Evolutionary conservation across 1,140 invertebrate genomes (phyloP), one percentile per base, ranked within the genome.

Genomic region (Anthonomus grandis): DNA sequence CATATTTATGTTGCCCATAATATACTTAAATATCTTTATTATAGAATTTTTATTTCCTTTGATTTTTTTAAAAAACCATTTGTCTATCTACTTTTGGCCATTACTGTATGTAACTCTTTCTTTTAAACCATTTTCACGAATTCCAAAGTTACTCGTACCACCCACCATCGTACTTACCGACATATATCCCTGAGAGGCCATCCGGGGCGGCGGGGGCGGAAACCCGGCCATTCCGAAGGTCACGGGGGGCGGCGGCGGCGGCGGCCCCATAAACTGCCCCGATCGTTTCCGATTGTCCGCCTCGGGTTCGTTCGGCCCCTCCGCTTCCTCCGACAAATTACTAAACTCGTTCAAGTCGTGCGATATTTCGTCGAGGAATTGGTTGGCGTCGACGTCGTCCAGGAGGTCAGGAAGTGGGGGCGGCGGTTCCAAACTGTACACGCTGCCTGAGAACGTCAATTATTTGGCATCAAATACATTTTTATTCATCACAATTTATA

Each of bases 331-430:
- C 36, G 36, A 42, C 31, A 58, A 38, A 24, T 62, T 62, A 41
- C 36, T 37, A 13, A 55, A 62, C 23, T 59, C 59, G 22, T 56
- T 42, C 18, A 59, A 24, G 17, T 64, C 61, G 52, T 55, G 52
- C 4, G 36, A 39, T 36, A 60, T 54, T 18, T 60, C 54, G 23
- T 64, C 62, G 10, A 60, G 39, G 22, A 64, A 60, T 15, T 60
- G 48, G 31, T 64, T 64, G 23, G 57, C 57, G 17, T 60, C 58
- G 2, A 66, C 58, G 45, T 70, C 69, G 22, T 69, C 66, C 1
- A 67, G 59, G 10, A 70, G 60, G 17, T 69, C 62, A 0, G 67
- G 67, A 17, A 68, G 58, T 8, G 70, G 70, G 3, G 70, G 70
- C 10, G 70, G 70, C 3, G 69, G 70, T 59, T 70, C 61, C 17